A percentile compares a stretch with the other conserved stretches of the same genome.
These are phyloP conservation scores for Brachionus rubens DNA, from an alignment of 1,140 invertebrate genomes.

Conservation along the genomic window DNA sequence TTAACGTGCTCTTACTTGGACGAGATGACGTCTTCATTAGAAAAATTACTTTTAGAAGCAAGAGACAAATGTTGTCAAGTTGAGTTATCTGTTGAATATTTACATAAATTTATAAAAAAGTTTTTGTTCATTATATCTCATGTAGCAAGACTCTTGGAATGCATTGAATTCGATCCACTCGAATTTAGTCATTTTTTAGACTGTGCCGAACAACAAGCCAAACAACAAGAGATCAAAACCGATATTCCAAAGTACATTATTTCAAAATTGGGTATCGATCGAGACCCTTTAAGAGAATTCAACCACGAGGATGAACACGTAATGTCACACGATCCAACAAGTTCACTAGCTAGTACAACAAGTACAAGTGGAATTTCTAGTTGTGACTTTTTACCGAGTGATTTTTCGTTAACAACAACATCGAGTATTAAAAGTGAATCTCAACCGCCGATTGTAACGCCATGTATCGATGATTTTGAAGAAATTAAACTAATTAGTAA, in stretches of 20 bases:
- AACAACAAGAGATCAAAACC: conserved; percentile 61
- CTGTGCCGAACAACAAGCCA: conserved; percentile 92
- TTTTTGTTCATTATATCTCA: conserved; percentile 90
- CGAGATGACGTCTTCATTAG: conserved; percentile 91
- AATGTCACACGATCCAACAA: background rate
- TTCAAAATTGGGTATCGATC: conserved; percentile 85
- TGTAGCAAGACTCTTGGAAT: conserved; percentile 91
- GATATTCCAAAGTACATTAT: conserved; percentile 98
- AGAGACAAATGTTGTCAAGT: conserved; percentile 42
- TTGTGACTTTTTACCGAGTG: background rate
- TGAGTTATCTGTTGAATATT: conserved; percentile 20
- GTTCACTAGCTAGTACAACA: background rate
- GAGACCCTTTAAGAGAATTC: conserved; percentile 76
- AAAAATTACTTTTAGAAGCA: conserved; percentile 78
- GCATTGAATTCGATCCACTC: conserved; percentile 97
- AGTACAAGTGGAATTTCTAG: conserved; percentile 29
- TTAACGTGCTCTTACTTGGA: conserved; percentile 92
- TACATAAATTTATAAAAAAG: conserved; percentile 69
- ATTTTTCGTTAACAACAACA: background rate
- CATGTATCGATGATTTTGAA: conserved; percentile 92
- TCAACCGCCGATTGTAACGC: conserved; percentile 53
- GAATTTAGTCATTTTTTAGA: conserved; percentile 97
- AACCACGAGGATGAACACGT: background rate
- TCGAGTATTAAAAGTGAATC: conserved; percentile 50
- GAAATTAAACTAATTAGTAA: conserved; percentile 95